These are phyloP conservation scores for Cynodonichthys magdalenae DNA, from an alignment of 2,797 vertebrate species.

Conservation along the genomic window DNA sequence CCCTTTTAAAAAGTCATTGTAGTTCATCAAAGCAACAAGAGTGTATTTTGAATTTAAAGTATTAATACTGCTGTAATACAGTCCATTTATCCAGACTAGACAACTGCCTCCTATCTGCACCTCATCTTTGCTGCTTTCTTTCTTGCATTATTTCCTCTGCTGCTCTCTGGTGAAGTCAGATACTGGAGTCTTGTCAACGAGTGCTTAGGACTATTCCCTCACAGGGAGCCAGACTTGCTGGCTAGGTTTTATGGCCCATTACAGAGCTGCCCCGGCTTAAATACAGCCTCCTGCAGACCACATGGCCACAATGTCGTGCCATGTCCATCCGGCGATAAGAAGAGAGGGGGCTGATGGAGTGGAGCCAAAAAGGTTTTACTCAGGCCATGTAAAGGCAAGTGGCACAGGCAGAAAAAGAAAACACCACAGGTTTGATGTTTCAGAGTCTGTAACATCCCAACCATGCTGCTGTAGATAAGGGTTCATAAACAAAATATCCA, in stretches of 20 bases:
- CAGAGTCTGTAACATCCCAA: conserved; percentile 34
- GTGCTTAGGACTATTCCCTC: conserved; percentile 72
- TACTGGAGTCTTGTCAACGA: conserved; percentile 76
- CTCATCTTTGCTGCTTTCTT: conserved; percentile 46
- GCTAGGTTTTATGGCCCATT: conserved; percentile 76
- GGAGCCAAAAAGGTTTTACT: conserved; percentile 70
- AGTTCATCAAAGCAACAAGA: conserved; percentile 14
- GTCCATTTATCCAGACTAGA: conserved; percentile 41
- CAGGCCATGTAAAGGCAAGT: conserved; percentile 56
- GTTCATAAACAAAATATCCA: conserved; percentile 20
- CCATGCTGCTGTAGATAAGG: conserved; percentile 19
- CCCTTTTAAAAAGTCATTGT: background rate
- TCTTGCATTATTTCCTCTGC: conserved; percentile 48
- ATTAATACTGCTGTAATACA: conserved; percentile 47
- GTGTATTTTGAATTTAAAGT: conserved; percentile 39
- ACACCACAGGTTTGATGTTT: conserved; percentile 46
- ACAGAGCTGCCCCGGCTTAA: conserved; percentile 74
- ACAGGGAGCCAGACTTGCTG: conserved; percentile 77
- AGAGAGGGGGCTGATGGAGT: conserved; percentile 36
- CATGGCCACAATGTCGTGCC: conserved; percentile 74
- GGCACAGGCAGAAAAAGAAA: conserved; percentile 36
- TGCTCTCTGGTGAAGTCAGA: conserved; percentile 56
- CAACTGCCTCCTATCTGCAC: conserved; percentile 53
- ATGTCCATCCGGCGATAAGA: conserved; percentile 62
- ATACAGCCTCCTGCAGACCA: conserved; percentile 76